These are phyloP conservation scores for Sitta carolinensis DNA, from an alignment of 2,797 vertebrate species.

Conservation along the genomic window DNA sequence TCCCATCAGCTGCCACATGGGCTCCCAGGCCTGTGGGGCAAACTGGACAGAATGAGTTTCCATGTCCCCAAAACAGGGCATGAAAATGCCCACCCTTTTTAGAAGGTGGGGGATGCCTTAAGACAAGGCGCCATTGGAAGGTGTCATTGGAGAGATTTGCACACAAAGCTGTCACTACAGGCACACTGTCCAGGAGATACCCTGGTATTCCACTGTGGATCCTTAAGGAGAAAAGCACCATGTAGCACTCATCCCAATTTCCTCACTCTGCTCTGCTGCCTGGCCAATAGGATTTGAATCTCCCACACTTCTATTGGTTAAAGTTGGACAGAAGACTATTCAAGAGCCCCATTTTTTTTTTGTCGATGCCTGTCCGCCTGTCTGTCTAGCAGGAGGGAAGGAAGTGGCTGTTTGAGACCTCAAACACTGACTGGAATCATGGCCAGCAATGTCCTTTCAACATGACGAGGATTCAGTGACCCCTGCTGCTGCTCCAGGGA, in stretches of 20 bases:
- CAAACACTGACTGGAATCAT: rapidly evolving
- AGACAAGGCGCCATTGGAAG: not conserved
- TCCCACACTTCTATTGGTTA: not conserved
- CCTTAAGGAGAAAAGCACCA: not conserved
- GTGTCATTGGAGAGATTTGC: not conserved
- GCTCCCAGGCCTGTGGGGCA: not conserved
- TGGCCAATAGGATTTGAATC: not conserved
- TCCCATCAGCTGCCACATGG: not conserved
- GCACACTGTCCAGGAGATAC: rapidly evolving
- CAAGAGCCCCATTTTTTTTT: not conserved
- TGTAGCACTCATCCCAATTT: not conserved
- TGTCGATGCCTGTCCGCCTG: not conserved
- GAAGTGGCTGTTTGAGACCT: not conserved
- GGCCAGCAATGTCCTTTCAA: not conserved
- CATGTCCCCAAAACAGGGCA: not conserved
- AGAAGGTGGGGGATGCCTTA: not conserved
- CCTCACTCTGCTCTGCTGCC: not conserved
- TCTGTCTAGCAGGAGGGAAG: not conserved
- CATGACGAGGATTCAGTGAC: not conserved
- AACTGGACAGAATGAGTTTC: not conserved
- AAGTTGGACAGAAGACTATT: not conserved
- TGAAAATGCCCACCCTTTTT: not conserved
- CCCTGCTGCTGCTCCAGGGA: not conserved
- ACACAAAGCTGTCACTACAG: not conserved
- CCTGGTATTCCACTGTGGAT: not conserved